Base-by-base conservation (phyloP, 2,888 invertebrate genomes). In the Nycteola revayana region DNA sequence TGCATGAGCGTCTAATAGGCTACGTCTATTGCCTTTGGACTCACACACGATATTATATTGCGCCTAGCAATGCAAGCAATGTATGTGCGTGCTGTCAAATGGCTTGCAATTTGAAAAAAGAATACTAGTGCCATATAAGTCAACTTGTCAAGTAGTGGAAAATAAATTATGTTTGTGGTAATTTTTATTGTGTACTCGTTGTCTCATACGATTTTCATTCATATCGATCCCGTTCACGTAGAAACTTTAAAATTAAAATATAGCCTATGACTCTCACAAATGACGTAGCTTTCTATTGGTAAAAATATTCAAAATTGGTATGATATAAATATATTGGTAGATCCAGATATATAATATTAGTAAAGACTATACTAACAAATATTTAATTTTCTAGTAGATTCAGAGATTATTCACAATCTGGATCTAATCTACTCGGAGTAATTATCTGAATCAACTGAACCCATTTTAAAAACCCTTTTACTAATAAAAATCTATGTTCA, bases 1-100 rank as follows among this genome's bases (percentile, higher is more conserved):
- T 73, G 79, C 78, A 77, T 78, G 79, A 64, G 51, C 54, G 53
- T 42, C 64, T 74, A 76, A 76, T 75, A 73, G 66, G 56, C 57
- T 50, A 47, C 50, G 60, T 62, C 66, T 67, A 68, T 68, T 64
- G 65, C 63, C 59, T 52, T 28, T 14, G 34, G 20, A 8, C 29
- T n/a, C 34, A 67, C 60, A 67, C 40, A 69, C 61, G 46, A 49
- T 4, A 7, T 1, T 0, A 1, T 17, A 11, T 41, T 36, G 23
- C 27, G 18, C 25, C 34, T 10, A 49, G 33, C 57, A 42, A 23
- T 32, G 33, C 20, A 21, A 27, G 25, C 10, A 44, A 49, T 34
- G 49, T 34, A 22, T 49, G 4, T 21, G 21, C 40, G 41, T 48
- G 45, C 31, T 27, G 2, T 14, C 10, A 14, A 1, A 14, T 10